Evolutionary conservation across 2,797 vertebrate species (phyloP).

Genomic region (Notamacropus eugenii): DNA sequence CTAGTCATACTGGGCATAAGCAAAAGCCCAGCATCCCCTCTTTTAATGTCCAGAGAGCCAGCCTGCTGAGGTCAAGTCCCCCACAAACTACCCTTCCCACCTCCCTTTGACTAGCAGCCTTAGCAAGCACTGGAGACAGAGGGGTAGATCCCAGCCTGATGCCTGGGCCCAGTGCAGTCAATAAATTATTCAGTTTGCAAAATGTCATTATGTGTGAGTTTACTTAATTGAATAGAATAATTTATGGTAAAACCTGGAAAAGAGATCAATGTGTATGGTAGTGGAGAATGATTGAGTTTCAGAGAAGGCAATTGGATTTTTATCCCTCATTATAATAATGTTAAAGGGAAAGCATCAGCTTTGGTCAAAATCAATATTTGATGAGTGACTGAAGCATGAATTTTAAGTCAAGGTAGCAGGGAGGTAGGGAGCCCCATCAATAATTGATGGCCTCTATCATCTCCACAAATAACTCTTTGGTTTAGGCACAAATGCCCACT

Average conservation of each 20-base stretch:
- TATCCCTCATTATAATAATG: conserved; percentile 90
- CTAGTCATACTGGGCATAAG: background rate
- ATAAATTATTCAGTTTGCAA: conserved; percentile 92
- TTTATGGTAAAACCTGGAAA: conserved; percentile 89
- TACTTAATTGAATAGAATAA: conserved; percentile 92
- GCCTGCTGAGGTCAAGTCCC: background rate
- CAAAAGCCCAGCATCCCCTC: background rate
- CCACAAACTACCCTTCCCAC: background rate
- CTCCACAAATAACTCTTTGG: conserved; percentile 82
- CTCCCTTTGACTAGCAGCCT: background rate
- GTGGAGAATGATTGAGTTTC: conserved; percentile 86
- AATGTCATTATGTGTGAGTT: conserved; percentile 89
- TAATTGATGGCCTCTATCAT: conserved; percentile 88
- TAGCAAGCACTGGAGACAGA: background rate
- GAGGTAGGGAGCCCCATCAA: conserved; percentile 85
- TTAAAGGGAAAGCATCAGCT: conserved; percentile 87
- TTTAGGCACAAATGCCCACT: conserved; percentile 72
- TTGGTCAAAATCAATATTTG: conserved; percentile 93
- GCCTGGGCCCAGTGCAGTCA: conserved; percentile 82
- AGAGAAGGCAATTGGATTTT: conserved; percentile 87
- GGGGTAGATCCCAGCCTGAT: background rate
- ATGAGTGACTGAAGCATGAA: conserved; percentile 89
- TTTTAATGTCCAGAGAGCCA: background rate
- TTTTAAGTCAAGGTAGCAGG: conserved; percentile 89
- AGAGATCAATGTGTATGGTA: conserved; percentile 87